phyloP scores from a whole-genome alignment of 1,140 invertebrate species.

The Drosophila azteca region DNA sequence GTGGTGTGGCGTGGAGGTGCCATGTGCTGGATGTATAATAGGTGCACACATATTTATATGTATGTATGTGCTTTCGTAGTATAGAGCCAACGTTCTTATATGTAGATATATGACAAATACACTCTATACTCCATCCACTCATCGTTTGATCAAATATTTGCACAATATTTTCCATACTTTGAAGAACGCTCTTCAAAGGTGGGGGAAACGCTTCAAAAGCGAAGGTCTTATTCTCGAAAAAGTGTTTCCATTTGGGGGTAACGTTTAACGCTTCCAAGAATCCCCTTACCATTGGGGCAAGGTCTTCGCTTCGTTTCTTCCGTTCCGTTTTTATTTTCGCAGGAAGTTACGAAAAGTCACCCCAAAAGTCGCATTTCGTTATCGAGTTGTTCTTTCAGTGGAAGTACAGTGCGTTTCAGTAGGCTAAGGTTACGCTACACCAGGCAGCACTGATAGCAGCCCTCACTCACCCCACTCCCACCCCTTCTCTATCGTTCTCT shows the following conservation, averaged over 20 bases:
- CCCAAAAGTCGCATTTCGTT: background rate
- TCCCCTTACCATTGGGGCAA: background rate
- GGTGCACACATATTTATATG: too few relatives aligned
- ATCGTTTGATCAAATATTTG: slow-evolving; percentile 34
- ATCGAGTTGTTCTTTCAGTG: slow-evolving; percentile 6
- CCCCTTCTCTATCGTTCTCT: too few relatives aligned
- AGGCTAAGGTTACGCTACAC: slow-evolving; percentile 37
- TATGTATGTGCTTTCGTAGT: too few relatives aligned
- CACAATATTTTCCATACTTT: slow-evolving; percentile 34
- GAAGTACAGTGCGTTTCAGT: slow-evolving; percentile 24
- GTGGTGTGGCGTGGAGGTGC: too few relatives aligned
- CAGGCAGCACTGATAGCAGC: slow-evolving; percentile 1
- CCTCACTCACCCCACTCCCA: slow-evolving; percentile 3
- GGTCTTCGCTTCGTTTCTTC: too few relatives aligned
- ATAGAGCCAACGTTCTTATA: background rate
- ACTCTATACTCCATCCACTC: slow-evolving; percentile 11
- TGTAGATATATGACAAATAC: slow-evolving; percentile 18
- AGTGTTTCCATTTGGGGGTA: too few relatives aligned
- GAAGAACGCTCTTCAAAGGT: too few relatives aligned
- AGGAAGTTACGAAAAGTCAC: slow-evolving; percentile 25
- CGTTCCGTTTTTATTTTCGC: slow-evolving; percentile 15
- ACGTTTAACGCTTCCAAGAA: too few relatives aligned
- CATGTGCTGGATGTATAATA: background rate
- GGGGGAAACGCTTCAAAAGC: too few relatives aligned
- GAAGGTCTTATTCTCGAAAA: too few relatives aligned